Evolutionary conservation across 2,797 vertebrate species (phyloP).

Genomic region (Rhinatrema bivittatum): DNA sequence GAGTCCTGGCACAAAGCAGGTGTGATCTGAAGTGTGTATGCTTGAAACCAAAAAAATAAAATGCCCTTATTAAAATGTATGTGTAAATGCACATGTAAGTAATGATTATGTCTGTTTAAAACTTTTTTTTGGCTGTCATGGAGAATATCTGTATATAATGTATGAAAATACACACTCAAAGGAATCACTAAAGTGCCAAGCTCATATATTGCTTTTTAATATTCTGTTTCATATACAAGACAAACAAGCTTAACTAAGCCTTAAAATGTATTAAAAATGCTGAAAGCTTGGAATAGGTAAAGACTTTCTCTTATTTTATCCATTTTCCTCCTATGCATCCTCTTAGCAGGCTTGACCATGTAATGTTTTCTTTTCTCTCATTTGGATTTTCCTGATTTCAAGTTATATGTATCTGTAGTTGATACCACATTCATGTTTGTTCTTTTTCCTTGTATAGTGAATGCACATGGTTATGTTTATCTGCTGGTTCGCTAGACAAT

Average conservation of each 20-base stretch:
- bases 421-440: conserved; percentile 3
- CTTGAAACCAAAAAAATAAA: conserved; percentile 53
- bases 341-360: conserved; percentile 23
- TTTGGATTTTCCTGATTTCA: not conserved
- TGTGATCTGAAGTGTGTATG: conserved; percentile 47
- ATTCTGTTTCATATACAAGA: conserved; percentile 39
- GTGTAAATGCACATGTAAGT: conserved; percentile 49
- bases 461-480: too few relatives aligned
- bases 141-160: conserved; percentile 41
- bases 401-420: too few relatives aligned
- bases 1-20: conserved; percentile 47
- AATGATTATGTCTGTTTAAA: conserved; percentile 35
- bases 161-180: conserved; percentile 52
- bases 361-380: conserved; percentile 1
- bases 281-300: conserved; percentile 38
- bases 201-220: conserved; percentile 35
- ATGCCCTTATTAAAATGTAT: conserved; percentile 37
- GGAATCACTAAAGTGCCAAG: conserved; percentile 66
- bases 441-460: conserved; percentile 4
- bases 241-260: conserved; percentile 48
- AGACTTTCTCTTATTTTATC: too few relatives aligned
- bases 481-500: too few relatives aligned
- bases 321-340: too few relatives aligned
- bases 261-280: conserved; percentile 48
- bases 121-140: conserved; percentile 39